Evolutionary conservation across 2,888 invertebrate species (phyloP), one percentile per base, ranked within the genome.

Genomic region (Plagodis pulveraria): DNA sequence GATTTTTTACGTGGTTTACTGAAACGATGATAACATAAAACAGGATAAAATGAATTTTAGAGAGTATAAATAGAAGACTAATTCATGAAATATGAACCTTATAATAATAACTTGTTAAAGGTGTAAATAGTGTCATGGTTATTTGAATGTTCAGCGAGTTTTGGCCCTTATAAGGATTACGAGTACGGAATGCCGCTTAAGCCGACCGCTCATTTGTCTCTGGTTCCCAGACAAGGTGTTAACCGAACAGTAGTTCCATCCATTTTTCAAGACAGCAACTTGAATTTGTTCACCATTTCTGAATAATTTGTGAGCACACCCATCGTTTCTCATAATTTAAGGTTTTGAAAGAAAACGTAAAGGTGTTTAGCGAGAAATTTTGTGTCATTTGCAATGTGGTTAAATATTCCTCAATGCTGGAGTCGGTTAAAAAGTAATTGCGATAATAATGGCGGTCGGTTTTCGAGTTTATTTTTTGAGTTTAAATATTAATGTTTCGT

Each of bases 401-500:
- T 75, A 77, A 77, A 72, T 75, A 70, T 65, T 58, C 58, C 56
- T 57, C 70, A 73, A 67, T 69, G 69, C 70, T 73, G 76, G 70
- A 70, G 67, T 65, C 66, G 72, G 74, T 80, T 78, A 76, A 67
- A 77, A 72, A 71, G 77, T 87, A 86, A 88, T 87, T 86, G 80
- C 73, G 77, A 77, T 87, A 86, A 85, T 84, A 84, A 83, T 84
- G 76, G 82, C 80, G 78, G 80, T 77, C 70, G 74, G 73, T 80
- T 86, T 86, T 85, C 71, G 69, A 79, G 77, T 81, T 79, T 81
- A 80, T 81, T 85, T 82, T 84, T 84, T 74, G 73, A 81, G 82
- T 84, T 87, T 83, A 83, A 91, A 89, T 88, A 85, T 89, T 88
- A 90, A 91, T 91, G 87, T 88, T 86, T 90, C 90, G 89, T 89